phyloP scores from a whole-genome alignment of 1,140 invertebrate genomes.

The Dryas iulia region DNA sequence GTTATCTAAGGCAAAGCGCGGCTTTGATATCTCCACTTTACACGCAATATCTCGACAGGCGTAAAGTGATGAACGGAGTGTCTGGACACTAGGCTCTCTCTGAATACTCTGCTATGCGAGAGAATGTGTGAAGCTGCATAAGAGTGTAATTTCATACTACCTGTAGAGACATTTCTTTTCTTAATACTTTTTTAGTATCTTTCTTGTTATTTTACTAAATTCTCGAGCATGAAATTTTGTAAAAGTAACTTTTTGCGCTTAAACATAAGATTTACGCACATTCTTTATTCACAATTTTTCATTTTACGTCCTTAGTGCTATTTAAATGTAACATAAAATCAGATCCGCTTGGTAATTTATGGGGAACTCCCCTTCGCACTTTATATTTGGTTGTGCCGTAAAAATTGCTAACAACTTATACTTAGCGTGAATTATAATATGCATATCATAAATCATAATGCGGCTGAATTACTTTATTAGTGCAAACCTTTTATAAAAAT shows the following conservation, averaged over 20 bases:
- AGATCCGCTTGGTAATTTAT: constrained; percentile 2
- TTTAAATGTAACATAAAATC: constrained; percentile 4
- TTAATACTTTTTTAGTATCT: no score
- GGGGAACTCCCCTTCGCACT: constrained; percentile 2
- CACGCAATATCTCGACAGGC: no score
- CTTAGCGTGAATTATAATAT: background rate
- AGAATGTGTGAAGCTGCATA: no score
- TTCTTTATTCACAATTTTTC: background rate
- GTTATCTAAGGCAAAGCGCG: no score
- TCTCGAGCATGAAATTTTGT: background rate
- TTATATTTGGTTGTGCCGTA: background rate
- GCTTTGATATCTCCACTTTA: no score
- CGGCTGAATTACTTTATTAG: constrained; percentile 11
- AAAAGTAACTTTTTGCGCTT: background rate
- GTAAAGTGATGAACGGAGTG: no score
- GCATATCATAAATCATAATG: background rate
- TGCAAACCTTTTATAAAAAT: background rate
- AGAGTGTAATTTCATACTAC: no score
- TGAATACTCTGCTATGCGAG: no score
- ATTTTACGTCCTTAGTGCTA: background rate
- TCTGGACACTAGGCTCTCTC: no score
- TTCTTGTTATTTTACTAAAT: background rate
- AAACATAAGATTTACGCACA: background rate
- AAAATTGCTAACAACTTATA: constrained; percentile 2
- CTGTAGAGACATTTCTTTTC: no score